Evolutionary conservation across 2,888 invertebrate genomes (phyloP), one percentile per base, ranked within the genome.

Genomic region (Oxyteleia sp.): DNA sequence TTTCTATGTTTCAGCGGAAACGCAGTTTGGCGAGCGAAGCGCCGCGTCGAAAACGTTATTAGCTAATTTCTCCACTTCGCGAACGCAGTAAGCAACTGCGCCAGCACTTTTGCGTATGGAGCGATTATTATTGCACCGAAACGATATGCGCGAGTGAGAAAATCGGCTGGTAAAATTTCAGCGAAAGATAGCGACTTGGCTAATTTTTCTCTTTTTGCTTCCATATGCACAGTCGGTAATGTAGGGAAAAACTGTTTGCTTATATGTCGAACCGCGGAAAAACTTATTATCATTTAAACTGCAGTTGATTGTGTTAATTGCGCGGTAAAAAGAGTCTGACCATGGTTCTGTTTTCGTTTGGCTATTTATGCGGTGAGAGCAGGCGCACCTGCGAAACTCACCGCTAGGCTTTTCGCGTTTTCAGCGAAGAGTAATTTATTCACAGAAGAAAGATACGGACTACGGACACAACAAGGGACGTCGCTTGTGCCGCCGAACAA

Each of bases 351-450:
- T 72, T 80, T 74, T 66, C 72, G 26, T 45, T 74, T 15, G 13
- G 53, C 55, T 43, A 18, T 61, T 68, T 45, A 5, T 51, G 45
- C 59, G 43, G 85, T 88, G 88, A 84, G 88, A 88, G 76, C 59
- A 57, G 57, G 41, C 49, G 41, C 88, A 88, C 88, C 87, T 88
- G 88, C 80, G 64, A 59, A 49, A 45, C 61, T 69, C 32, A 63
- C 51, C 55, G 85, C 84, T 84, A 87, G 86, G 88, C 87, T 88
- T 88, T 87, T 86, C 84, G 85, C 83, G 83, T 83, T 85, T 88
- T 84, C 85, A 84, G 82, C 79, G 76, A 76, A 88, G 55, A 45
- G 74, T 89, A 86, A 89, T 83, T 89, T 89, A 89, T 89, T 89
- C 89, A 89, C 89, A 84, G 85, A 81, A 82, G 72, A 55, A 78